A percentile compares a stretch with the other conserved stretches of the same genome.
phyloP scores from a whole-genome alignment of 2,888 invertebrate genomes.

The Monoplex corrugatus region DNA sequence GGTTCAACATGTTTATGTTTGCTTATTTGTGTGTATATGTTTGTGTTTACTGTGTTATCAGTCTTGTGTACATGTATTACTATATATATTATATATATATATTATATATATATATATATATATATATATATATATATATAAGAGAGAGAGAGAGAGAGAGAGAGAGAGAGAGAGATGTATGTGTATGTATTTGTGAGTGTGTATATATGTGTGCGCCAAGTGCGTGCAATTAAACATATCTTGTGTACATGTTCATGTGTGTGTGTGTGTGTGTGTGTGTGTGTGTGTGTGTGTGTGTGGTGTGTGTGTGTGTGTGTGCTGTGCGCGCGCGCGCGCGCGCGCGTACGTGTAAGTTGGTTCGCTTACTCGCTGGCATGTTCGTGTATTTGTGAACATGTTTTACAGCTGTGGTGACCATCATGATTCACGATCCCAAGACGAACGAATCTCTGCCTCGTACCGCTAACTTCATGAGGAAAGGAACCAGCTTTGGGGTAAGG shows the following conservation, averaged over 20 bases:
- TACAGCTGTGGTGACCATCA: slow-evolving; percentile 74
- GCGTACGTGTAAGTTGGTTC: background rate
- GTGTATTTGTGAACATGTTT: slow-evolving; percentile 30
- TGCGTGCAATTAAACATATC: too few species aligned
- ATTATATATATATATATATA: too few species aligned
- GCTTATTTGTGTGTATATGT: too few species aligned
- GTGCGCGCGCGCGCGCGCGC: background rate
- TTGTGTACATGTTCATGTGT: background rate
- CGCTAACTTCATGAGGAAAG: slow-evolving; percentile 76
- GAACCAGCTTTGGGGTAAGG: slow-evolving; percentile 80
- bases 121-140: background rate
- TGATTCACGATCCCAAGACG: slow-evolving; percentile 72
- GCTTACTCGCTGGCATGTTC: too few species aligned
- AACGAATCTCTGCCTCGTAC: slow-evolving; percentile 73
- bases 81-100: too few species aligned
- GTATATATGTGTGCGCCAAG: background rate
- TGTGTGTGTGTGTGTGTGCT: background rate
- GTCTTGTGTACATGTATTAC: too few species aligned
- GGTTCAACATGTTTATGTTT: too few species aligned
- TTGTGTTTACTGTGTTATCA: too few species aligned
- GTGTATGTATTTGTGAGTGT: background rate
- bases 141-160: too few species aligned
- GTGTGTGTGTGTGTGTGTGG: background rate
- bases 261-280: background rate
- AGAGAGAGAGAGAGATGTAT: background rate